A percentile compares a stretch with the other conserved stretches of the same genome.
phyloP scores from a whole-genome alignment of 1,140 invertebrate genomes.

The Drosophila arawakana region DNA sequence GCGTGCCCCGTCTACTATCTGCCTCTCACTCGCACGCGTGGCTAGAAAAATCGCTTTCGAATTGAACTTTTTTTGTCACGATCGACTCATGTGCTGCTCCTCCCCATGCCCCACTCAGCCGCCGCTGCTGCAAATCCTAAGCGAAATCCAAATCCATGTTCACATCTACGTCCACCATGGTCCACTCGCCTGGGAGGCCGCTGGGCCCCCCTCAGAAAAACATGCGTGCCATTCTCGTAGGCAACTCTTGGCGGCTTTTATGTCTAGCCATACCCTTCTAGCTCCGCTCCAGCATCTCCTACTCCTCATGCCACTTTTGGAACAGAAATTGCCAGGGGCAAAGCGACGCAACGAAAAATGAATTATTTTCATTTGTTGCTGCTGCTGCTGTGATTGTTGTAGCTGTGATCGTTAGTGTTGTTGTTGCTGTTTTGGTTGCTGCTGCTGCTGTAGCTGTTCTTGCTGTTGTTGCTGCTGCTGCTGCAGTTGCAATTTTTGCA shows the following conservation, averaged over 20 bases:
- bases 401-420: conserved; percentile 37
- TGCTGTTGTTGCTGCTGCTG: conserved; percentile 39
- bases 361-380: conserved; percentile 77
- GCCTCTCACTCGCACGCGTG: conserved; percentile 19
- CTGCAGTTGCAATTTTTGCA: conserved; percentile 52
- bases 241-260: conserved; percentile 32
- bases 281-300: neutral
- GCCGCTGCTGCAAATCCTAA: neutral
- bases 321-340: conserved; percentile 67
- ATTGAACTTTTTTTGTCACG: conserved; percentile 80
- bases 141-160: conserved; percentile 13
- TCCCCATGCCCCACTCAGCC: conserved; percentile 3
- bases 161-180: conserved; percentile 11
- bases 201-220: conserved; percentile 7
- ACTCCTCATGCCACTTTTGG: conserved; percentile 7
- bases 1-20: conserved; percentile 55
- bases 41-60: conserved; percentile 62
- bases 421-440: conserved; percentile 4
- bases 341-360: conserved; percentile 71
- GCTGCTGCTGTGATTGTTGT: conserved; percentile 38
- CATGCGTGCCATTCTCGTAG: conserved; percentile 62
- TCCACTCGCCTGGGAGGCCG: conserved; percentile 31
- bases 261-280: neutral
- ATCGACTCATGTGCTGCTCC: conserved; percentile 27
- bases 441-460: conserved; percentile 26